Evolutionary conservation across 2,888 invertebrate species (phyloP).

Genomic region (Cordilura impudica): DNA sequence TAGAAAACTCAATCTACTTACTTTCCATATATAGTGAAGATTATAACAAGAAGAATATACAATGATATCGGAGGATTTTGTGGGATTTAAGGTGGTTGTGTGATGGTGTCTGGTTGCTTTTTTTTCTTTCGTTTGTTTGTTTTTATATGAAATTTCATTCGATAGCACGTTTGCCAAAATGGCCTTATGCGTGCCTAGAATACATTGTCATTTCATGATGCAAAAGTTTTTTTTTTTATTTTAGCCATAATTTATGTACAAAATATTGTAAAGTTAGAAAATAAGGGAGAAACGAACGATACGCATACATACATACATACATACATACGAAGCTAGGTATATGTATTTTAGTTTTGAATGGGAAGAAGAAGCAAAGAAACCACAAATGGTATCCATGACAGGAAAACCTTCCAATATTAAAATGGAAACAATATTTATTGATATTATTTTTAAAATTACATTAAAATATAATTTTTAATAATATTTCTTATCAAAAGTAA

Average conservation of each 20-base stretch:
- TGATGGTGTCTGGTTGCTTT: slow-evolving; percentile 45
- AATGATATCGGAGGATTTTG: slow-evolving; percentile 35
- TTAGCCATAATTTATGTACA: slow-evolving; percentile 55
- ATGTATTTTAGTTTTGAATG: too few species aligned
- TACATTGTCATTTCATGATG: slow-evolving; percentile 67
- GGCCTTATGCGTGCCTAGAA: slow-evolving; percentile 76
- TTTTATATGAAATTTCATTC: slow-evolving; percentile 67
- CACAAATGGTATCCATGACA: slow-evolving; percentile 28
- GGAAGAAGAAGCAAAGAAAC: neutral
- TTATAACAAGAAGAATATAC: neutral
- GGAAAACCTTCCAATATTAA: neutral
- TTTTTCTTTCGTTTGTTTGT: slow-evolving; percentile 26
- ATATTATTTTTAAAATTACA: neutral
- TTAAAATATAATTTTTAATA: neutral
- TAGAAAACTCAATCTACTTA: neutral
- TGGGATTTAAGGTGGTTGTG: slow-evolving; percentile 47
- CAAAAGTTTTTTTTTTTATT: slow-evolving; percentile 44
- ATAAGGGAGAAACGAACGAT: neutral
- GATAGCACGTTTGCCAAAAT: slow-evolving; percentile 76
- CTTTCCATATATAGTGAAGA: neutral
- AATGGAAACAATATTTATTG: slow-evolving; percentile 5
- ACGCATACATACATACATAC: neutral
- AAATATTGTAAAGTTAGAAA: neutral
- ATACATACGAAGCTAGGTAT: neutral
- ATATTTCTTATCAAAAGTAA: too few species aligned